phyloP scores from a whole-genome alignment of 2,113 vertebrate genomes.

The Prunella himalayana region DNA sequence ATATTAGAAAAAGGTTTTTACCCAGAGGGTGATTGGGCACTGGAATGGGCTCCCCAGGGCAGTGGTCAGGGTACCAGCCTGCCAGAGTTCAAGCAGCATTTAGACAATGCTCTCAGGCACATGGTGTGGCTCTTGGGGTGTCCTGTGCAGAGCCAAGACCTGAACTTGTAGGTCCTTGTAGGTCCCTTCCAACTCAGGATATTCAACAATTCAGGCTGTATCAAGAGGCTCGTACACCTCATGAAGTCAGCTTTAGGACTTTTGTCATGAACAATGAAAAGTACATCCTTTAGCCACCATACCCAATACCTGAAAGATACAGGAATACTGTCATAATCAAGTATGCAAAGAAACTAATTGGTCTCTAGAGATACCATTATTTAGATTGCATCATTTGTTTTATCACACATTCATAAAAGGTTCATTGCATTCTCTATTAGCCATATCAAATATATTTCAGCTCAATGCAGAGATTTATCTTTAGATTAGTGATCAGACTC shows the following conservation, averaged over 20 bases:
- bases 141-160: neutral
- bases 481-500: neutral
- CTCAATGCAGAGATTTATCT: neutral
- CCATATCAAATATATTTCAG: neutral
- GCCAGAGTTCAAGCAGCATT: neutral
- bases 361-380: neutral
- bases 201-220: neutral
- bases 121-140: no score
- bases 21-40: neutral
- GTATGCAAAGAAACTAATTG: neutral
- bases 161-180: neutral
- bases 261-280: neutral
- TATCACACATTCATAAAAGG: neutral
- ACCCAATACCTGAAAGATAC: neutral
- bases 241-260: neutral
- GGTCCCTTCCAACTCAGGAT: neutral
- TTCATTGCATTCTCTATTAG: neutral
- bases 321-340: neutral
- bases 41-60: neutral
- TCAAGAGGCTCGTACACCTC: neutral
- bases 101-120: neutral
- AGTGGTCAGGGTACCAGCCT: neutral
- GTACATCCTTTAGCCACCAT: neutral
- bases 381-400: neutral
- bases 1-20: neutral